Base-by-base conservation (phyloP, 2,113 vertebrate species). In the Otus sunia region DNA sequence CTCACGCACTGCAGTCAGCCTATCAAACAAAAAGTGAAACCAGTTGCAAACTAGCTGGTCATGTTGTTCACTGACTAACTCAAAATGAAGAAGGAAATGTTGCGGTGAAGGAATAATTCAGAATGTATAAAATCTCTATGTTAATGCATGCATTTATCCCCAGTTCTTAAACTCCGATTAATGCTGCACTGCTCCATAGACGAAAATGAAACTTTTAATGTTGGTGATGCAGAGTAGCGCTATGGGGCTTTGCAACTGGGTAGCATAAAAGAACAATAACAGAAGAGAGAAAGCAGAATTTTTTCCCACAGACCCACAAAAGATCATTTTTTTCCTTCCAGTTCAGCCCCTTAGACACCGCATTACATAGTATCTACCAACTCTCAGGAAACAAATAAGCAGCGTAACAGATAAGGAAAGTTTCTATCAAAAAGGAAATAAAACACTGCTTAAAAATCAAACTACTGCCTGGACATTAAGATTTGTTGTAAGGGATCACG, bases 1-100 rank as follows among this genome's bases (percentile, higher is more conserved):
- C 55, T 92, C 78, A 6, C 2, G 1, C 34, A 2, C 72, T n/a
- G 50, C 71, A 55, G 43, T 50, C 72, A 76, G 41, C 22, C 50
- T 80, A 19, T 30, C 64, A 88, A 94, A 94, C 49, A 86, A 83
- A 94, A 95, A 93, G 64, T 73, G 94, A 95, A 95, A 96, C 89
- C 50, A 45, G 29, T 67, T 69, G 18, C 64, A 41, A 60, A 49
- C 25, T 20, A 56, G 49, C 49, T 85, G 68, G 5, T 71, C 69
- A 18, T 37, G 19, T 25, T 83, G 26, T 49, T 83, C 8, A 9
- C 41, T 91, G 58, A n/a, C 47, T 53, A 58, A 76, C 12, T 43
- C 58, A 49, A 67, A 93, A 63, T 34, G 2, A 69, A 77, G 78
- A 86, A 3, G 3, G 41, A 74, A 91, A 86, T 32, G 14, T 60